Base-by-base conservation (phyloP, 2,888 invertebrate species). In the Habrosyne pyritoides region DNA sequence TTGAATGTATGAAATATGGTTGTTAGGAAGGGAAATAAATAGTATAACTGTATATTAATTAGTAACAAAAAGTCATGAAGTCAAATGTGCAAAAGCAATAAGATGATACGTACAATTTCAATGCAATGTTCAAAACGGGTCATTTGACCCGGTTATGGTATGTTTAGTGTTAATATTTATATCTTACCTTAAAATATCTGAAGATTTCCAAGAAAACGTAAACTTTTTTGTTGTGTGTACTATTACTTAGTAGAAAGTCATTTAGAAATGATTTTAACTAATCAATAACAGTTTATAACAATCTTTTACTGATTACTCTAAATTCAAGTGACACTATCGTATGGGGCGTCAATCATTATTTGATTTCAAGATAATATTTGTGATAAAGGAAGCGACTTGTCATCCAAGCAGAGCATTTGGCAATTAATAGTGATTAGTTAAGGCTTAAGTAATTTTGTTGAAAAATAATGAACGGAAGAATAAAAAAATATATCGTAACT, bases 311-410 rank as follows among this genome's bases (percentile, higher is more conserved):
- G n/a, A 33, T 33, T n/a, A 33, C 33, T n/a, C 5, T 33, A 26
- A 24, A 5, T 22, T 10, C 30, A 55, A 51, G 53, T 49, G 57
- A 55, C 55, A 57, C 55, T 60, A 60, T 60, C 60, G 46, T 60
- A 51, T 50, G 24, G 21, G 21, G 18, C 49, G 57, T 55, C 57
- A 46, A 52, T 53, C 51, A 55, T 42, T 10, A 30, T 1, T 26
- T 53, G 55, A 55, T 53, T 57, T 48, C 54, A 18, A 42, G 42
- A 42, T 42, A 36, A 6, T 6, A 10, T 42, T 5, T n/a, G 8
- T 8, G 42, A 42, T 42, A 42, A 18, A 18, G 42, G 42, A 42
- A 42, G 42, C 7, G 8, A 14, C 42, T 18, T 18, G 42, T 42
- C 42, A 42, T 42, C 8, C 1, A 42, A 36, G 1, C 6, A 18